Base-by-base conservation (phyloP, 1,140 invertebrate species). In the Euwallacea fornicatus region DNA sequence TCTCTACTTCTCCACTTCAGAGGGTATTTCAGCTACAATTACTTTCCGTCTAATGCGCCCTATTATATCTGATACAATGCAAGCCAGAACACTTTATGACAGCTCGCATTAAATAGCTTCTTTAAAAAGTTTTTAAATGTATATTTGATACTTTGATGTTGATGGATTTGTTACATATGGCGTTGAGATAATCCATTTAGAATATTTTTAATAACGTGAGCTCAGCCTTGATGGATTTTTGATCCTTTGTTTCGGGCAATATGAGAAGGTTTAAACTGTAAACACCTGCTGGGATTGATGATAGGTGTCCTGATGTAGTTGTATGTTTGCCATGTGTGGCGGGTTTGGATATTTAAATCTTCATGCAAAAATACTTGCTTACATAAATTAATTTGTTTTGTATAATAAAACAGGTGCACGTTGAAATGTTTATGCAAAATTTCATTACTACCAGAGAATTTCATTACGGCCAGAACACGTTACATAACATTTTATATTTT, bases 401-500 rank as follows among this genome's bases (percentile, higher is more conserved):
- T 67, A 67, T 44, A 58, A 58, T 15, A 59, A 67, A 68, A 68
- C 66, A 68, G 58, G 55, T 68, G 56, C 56, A 61, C 33, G 58
- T 43, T 68, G 56, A 59, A 68, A 68, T 60, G 61, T 68, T 60
- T 60, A 68, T 50, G 66, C 53, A 42, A 60, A 46, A 61, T 68
- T 68, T 68, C 56, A 68, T 61, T 47, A 61, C 56, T 7, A 50
- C 66, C 56, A 58, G 66, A 47, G 56, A 68, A 61, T 68, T 68
- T 68, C 43, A 68, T 68, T 60, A 68, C 66, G 44, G 66, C 58
- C 66, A 58, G 66, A 68, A 60, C 66, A 60, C 56, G 66, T 68
- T 68, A 60, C 56, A 61, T 60, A 68, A 60, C 58, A 68, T 68
- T 68, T 67, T 68, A 68, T 68, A 59, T 47, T 68, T 68, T 68